These are phyloP conservation scores for Drosophila sulfurigaster DNA, from an alignment of 1,140 invertebrate species.

Conservation along the genomic window DNA sequence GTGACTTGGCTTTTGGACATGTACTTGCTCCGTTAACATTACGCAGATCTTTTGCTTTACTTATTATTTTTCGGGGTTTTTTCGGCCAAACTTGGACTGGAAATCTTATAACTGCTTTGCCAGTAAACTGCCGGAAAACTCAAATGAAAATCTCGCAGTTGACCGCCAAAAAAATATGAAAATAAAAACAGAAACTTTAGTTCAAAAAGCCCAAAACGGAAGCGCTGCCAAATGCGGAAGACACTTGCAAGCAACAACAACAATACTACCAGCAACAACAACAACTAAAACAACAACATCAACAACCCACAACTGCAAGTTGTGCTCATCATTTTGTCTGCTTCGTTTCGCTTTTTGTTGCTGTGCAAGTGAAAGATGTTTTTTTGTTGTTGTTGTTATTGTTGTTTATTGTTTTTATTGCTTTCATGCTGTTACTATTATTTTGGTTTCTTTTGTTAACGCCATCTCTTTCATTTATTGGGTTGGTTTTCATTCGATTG, in stretches of 20 bases:
- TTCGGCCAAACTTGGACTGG: conserved; percentile 30
- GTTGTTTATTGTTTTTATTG: conserved; percentile 31
- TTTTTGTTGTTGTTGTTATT: conserved; percentile 41
- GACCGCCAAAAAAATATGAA: conserved; percentile 28
- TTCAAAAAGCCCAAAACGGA: conserved; percentile 60
- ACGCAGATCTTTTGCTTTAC: conserved; percentile 51
- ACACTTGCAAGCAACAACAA: conserved; percentile 12
- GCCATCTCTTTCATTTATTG: conserved; percentile 1
- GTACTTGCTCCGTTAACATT: conserved; percentile 30
- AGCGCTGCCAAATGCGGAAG: conserved; percentile 66
- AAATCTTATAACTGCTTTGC: conserved; percentile 24
- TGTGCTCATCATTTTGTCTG: conserved; percentile 55
- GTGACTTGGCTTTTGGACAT: conserved; percentile 15
- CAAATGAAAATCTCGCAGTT: conserved; percentile 39
- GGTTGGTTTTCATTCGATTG: conserved; percentile 19
- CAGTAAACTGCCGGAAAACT: conserved; percentile 54
- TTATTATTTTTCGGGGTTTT: conserved; percentile 5
- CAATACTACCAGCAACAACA: conserved; percentile 19
- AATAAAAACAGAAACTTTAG: conserved; percentile 1
- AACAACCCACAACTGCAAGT: conserved; percentile 44
- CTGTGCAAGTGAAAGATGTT: conserved; percentile 62
- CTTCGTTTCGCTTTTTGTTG: conserved; percentile 14
- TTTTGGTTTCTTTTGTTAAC: conserved; percentile 17
- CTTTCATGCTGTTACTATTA: conserved; percentile 12
- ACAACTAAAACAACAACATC: conserved; percentile 22